Conservation (phyloP, 2,888 invertebrate species). For the Schizotus pectinicornis region DNA sequence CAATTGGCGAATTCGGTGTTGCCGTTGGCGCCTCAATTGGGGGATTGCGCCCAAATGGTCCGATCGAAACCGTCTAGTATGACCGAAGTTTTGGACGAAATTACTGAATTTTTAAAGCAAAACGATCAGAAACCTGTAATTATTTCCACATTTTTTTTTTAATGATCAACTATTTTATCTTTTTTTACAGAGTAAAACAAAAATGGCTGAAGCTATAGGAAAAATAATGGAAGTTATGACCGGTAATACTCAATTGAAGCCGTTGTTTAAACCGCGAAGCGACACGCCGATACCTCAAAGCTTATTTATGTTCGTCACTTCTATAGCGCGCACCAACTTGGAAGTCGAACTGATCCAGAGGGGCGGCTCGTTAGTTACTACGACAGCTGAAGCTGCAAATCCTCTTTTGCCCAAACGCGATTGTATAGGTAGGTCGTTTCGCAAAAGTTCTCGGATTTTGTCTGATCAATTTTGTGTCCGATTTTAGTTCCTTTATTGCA, state of each 20-base stretch:
- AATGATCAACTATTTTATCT: not conserved
- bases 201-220: conserved; percentile 85
- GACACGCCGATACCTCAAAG: conserved; percentile 71
- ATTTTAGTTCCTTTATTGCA: conserved; percentile 85
- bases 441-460: not conserved
- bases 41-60: conserved; percentile 69
- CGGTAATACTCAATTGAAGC: conserved; percentile 81
- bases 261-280: conserved; percentile 76
- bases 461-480: conserved; percentile 3
- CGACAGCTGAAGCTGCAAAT: conserved; percentile 57
- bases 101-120: conserved; percentile 69
- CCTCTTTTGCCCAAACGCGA: conserved; percentile 78
- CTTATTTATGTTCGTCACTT: conserved; percentile 87
- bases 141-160: conserved; percentile 5
- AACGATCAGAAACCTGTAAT: conserved; percentile 71
- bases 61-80: conserved; percentile 63
- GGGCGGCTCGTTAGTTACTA: conserved; percentile 73
- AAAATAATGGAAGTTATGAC: conserved; percentile 96
- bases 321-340: conserved; percentile 88
- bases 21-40: conserved; percentile 77
- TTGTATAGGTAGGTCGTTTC: conserved; percentile 67
- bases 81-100: conserved; percentile 59
- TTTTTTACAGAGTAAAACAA: conserved; percentile 66
- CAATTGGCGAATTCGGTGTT: conserved; percentile 90
- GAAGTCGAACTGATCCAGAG: conserved; percentile 91